Conservation (phyloP, 2,797 vertebrate genomes). For the Emys orbicularis region DNA sequence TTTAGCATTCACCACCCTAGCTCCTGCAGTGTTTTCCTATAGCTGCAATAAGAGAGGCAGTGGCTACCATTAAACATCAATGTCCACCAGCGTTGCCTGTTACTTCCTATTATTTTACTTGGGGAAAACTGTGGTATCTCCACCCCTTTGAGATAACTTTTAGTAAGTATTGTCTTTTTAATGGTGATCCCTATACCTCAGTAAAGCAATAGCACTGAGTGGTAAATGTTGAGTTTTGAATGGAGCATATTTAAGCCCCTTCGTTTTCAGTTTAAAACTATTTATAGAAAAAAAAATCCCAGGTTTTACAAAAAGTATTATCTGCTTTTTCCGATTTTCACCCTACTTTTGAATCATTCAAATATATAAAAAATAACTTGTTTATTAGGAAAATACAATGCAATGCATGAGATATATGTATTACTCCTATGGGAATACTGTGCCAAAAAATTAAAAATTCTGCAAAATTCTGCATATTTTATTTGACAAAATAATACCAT, state of each 20-base stretch:
- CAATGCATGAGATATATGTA: too few species aligned
- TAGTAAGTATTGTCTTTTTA: constrained; percentile 50
- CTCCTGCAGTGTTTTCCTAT: constrained; percentile 58
- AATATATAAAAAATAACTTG: too few species aligned
- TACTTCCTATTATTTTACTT: constrained; percentile 59
- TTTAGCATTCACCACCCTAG: constrained; percentile 50
- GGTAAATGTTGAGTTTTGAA: neutral
- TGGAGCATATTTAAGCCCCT: neutral
- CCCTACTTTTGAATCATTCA: too few species aligned
- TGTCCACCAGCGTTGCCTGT: constrained; percentile 10
- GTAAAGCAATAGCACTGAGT: neutral
- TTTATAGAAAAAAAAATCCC: too few species aligned
- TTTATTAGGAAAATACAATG: too few species aligned
- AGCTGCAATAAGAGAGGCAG: constrained; percentile 60
- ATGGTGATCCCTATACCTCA: neutral
- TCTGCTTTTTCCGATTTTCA: too few species aligned
- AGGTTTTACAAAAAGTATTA: too few species aligned
- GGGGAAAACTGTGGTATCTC: neutral
- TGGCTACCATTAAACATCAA: constrained; percentile 28
- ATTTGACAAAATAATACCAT: too few species aligned
- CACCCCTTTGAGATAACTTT: neutral
- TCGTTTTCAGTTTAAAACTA: too few species aligned
- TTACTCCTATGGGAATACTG: too few species aligned
- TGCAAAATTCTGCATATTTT: too few species aligned
- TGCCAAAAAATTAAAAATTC: too few species aligned